phyloP scores from a whole-genome alignment of 2,113 vertebrate genomes.

The Plotosus lineatus region DNA sequence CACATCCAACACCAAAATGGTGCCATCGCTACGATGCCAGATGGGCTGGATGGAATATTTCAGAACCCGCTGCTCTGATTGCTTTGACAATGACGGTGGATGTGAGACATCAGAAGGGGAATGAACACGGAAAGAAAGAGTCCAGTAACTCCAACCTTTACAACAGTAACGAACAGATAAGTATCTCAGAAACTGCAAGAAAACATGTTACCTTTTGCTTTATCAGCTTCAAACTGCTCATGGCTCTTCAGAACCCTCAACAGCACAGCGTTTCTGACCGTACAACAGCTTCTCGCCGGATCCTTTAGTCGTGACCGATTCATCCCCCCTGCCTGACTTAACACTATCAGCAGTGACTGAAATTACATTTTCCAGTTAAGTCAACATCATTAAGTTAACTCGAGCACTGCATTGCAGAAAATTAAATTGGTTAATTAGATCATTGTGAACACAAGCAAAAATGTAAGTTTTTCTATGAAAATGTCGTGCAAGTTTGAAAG shows the following conservation, averaged over 20 bases:
- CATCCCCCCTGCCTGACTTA: not conserved
- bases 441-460: no score
- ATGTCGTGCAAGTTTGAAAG: not conserved
- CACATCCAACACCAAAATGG: not conserved
- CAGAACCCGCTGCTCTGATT: not conserved
- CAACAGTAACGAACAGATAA: not conserved
- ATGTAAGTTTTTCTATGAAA: not conserved
- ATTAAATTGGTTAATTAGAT: no score
- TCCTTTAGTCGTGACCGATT: not conserved
- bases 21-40: not conserved
- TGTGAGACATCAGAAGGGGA: not conserved
- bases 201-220: not conserved
- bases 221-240: not conserved
- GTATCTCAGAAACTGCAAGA: not conserved
- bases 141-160: not conserved
- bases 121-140: not conserved
- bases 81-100: not conserved
- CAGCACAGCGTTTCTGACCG: not conserved
- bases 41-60: not conserved
- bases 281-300: not conserved
- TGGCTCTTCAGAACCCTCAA: not conserved
- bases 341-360: not conserved
- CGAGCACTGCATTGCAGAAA: not conserved
- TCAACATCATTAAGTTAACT: not conserved
- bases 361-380: not conserved